phyloP scores from a whole-genome alignment of 1,140 invertebrate genomes.

The Heterodera carotae region DNA sequence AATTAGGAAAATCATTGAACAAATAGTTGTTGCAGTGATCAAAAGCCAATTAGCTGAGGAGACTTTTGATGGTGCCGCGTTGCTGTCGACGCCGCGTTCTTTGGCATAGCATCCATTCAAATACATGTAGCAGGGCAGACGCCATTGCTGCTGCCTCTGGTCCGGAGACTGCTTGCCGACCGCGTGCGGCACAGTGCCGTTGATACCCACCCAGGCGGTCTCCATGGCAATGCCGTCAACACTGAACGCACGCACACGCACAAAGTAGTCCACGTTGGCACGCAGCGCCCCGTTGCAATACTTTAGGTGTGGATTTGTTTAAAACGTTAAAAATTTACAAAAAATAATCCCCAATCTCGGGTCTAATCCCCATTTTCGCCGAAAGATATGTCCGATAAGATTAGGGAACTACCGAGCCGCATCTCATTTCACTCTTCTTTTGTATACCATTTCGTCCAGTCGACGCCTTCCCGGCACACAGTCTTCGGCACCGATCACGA shows the following conservation, averaged over 20 bases:
- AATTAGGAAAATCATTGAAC: no score
- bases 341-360: no score
- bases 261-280: conserved; percentile 55
- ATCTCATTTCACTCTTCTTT: no score
- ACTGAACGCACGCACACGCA: conserved; percentile 60
- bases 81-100: neutral
- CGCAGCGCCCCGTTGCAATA: conserved; percentile 60
- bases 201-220: conserved; percentile 21
- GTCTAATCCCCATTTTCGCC: neutral
- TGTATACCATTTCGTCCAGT: conserved; percentile 58
- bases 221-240: conserved; percentile 61
- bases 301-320: conserved; percentile 32
- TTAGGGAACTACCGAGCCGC: neutral
- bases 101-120: conserved; percentile 54
- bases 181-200: neutral
- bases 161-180: neutral
- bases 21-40: no score
- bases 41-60: no score
- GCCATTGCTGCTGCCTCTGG: conserved; percentile 43
- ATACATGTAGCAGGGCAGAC: conserved; percentile 63
- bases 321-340: no score
- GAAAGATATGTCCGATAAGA: conserved; percentile 6
- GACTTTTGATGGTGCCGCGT: neutral
- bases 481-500: conserved; percentile 61
- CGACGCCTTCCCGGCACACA: conserved; percentile 51